A percentile compares a stretch with the other conserved stretches of the same genome.
These are phyloP conservation scores for Orchestia grillus DNA, from an alignment of 1,140 invertebrate species.

Conservation along the genomic window DNA sequence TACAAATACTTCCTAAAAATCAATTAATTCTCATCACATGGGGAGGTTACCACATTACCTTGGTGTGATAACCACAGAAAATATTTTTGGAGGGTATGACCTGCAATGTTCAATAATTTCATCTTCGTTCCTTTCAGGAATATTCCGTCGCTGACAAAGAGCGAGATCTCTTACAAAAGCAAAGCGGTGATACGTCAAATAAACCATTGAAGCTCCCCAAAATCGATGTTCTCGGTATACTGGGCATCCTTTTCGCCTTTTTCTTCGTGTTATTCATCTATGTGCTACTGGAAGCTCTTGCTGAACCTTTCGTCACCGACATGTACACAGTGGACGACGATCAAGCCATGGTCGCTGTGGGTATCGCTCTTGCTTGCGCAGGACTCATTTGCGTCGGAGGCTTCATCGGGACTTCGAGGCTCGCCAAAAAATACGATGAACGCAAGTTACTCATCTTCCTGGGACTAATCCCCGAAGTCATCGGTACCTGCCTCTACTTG, in stretches of 20 bases:
- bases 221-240: slow-evolving; percentile 82
- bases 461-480: slow-evolving; percentile 49
- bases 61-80: not conserved
- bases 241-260: slow-evolving; percentile 84
- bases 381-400: slow-evolving; percentile 51
- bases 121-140: slow-evolving; percentile 56
- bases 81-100: not conserved
- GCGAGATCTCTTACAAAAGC: slow-evolving; percentile 33
- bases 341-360: slow-evolving; percentile 52
- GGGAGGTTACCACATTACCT: not conserved
- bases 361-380: slow-evolving; percentile 13
- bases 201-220: slow-evolving; percentile 70
- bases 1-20: not conserved
- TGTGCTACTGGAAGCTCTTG: slow-evolving; percentile 87
- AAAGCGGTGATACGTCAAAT: not conserved
- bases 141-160: slow-evolving; percentile 60
- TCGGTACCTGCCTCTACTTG: slow-evolving; percentile 59
- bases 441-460: slow-evolving; percentile 50
- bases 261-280: slow-evolving; percentile 91
- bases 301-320: slow-evolving; percentile 59
- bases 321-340: slow-evolving; percentile 60
- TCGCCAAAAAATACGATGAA: slow-evolving; percentile 59
- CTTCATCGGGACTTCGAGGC: slow-evolving; percentile 9
- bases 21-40: not conserved
- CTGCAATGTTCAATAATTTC: not conserved